phyloP scores from a whole-genome alignment of 2,888 invertebrate genomes.

The Lumbricus terrestris region DNA sequence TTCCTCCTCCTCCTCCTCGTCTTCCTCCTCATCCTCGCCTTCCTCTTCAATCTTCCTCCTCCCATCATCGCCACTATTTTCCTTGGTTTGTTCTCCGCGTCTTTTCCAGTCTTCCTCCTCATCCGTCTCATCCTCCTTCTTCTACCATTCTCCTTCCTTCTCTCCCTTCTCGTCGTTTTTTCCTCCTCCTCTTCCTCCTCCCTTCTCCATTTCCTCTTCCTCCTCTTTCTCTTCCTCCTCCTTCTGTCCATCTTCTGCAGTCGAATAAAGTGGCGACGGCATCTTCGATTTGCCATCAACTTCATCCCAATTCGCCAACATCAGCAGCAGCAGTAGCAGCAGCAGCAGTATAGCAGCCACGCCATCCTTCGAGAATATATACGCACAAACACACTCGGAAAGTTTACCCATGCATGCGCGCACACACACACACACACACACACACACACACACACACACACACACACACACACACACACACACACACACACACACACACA shows the following conservation, averaged over 20 bases:
- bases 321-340: too few species aligned
- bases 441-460: neutral
- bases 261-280: neutral
- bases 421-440: neutral
- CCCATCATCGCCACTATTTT: too few species aligned
- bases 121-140: neutral
- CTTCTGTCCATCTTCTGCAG: neutral
- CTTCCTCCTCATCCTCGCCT: neutral
- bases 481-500: neutral
- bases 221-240: neutral
- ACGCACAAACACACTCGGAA: neutral
- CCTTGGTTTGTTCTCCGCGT: neutral
- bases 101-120: neutral
- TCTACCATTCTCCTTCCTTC: neutral
- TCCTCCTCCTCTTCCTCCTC: neutral
- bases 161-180: too few species aligned
- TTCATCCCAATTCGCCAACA: constrained; percentile 3
- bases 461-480: neutral
- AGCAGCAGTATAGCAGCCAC: too few species aligned
- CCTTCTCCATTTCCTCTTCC: too few species aligned
- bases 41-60: neutral
- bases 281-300: neutral
- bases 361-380: too few species aligned
- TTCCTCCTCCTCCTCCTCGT: neutral
- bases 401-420: neutral